phyloP scores from a whole-genome alignment of 2,888 invertebrate genomes.

The Chalcis sispes region DNA sequence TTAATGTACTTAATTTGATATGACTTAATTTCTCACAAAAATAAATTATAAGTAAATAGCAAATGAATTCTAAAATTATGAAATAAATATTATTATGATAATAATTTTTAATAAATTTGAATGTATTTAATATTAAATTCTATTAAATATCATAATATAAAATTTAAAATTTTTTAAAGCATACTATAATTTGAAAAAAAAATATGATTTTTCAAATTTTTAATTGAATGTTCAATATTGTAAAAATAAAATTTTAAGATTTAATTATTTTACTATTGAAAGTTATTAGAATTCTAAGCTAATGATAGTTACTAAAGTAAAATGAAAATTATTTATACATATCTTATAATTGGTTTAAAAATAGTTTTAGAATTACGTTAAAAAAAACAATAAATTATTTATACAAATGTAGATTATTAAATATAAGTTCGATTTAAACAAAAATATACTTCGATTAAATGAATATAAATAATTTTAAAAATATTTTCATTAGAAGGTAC shows the following conservation, averaged over 20 bases:
- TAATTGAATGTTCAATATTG: too few species aligned
- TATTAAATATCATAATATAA: background rate
- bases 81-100: too few species aligned
- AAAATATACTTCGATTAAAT: background rate
- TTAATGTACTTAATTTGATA: slow-evolving; percentile 13
- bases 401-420: slow-evolving; percentile 10
- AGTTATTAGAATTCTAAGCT: slow-evolving; percentile 31
- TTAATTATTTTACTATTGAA: slow-evolving; percentile 6
- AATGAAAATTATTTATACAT: slow-evolving; percentile 51
- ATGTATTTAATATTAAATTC: background rate
- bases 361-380: slow-evolving; percentile 23
- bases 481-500: slow-evolving; percentile 14
- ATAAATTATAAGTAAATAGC: too few species aligned
- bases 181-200: background rate
- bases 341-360: slow-evolving; percentile 45
- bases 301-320: slow-evolving; percentile 35
- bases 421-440: slow-evolving; percentile 4
- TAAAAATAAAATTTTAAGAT: slow-evolving; percentile 15
- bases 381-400: slow-evolving; percentile 29
- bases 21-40: background rate
- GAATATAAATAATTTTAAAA: slow-evolving; percentile 16
- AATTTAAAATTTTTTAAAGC: background rate
- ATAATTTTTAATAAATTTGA: too few species aligned
- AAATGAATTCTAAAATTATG: too few species aligned
- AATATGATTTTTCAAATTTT: background rate